Conservation (phyloP, 2,113 vertebrate species). For the Serilophus lunatus region DNA sequence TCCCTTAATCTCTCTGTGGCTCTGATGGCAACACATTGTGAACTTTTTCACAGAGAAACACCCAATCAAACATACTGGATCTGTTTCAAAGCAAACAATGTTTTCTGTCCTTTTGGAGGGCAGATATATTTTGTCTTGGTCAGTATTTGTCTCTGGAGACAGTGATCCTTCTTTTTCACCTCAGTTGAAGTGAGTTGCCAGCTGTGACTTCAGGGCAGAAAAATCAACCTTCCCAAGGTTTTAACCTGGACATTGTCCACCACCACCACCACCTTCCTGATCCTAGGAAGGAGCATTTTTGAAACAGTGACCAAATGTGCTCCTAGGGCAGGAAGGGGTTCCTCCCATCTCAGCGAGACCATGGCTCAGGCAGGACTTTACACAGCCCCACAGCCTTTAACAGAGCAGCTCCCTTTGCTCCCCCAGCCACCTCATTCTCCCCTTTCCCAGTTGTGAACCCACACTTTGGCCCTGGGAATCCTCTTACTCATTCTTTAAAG, state of each 20-base stretch:
- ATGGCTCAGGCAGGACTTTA: background rate
- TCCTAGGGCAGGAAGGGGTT: background rate
- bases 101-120: constrained; percentile 51
- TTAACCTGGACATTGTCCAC: background rate
- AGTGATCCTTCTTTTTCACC: constrained; percentile 44
- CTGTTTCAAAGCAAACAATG: constrained; percentile 41
- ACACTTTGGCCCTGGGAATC: background rate
- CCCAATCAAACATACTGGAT: background rate
- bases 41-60: constrained; percentile 38
- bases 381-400: accelerated
- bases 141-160: constrained; percentile 50
- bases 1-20: background rate
- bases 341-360: background rate
- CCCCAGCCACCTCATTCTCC: background rate
- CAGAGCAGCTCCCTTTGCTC: background rate
- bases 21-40: constrained; percentile 20
- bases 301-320: background rate
- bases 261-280: background rate
- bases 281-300: background rate
- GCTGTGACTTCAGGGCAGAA: background rate
- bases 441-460: background rate
- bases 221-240: background rate
- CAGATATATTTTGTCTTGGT: constrained; percentile 39
- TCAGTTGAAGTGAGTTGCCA: background rate
- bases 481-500: background rate